Evolutionary conservation across 1,140 invertebrate genomes (phyloP).

Genomic region (Drosophila lacertosa): DNA sequence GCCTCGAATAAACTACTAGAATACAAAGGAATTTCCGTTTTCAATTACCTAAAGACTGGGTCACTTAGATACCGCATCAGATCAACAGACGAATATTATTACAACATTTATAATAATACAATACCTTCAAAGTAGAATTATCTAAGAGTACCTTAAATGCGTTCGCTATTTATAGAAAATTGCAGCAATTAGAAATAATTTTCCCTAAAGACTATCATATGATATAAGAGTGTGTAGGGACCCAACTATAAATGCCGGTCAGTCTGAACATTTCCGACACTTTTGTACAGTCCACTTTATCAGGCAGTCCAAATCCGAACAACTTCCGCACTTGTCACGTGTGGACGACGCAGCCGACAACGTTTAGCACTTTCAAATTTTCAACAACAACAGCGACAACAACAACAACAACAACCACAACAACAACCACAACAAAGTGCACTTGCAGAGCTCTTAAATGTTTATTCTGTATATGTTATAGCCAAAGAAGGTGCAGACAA

Average conservation of each 20-base stretch:
- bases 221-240: neutral
- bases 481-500: conserved; percentile 24
- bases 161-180: neutral
- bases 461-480: conserved; percentile 40
- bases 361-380: conserved; percentile 62
- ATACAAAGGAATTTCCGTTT: no score
- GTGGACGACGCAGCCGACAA: conserved; percentile 19
- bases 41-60: no score
- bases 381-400: conserved; percentile 12
- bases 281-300: conserved; percentile 46
- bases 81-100: no score
- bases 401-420: conserved; percentile 24
- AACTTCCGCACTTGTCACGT: conserved; percentile 59
- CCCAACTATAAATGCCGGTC: neutral
- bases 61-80: no score
- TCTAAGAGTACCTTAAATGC: neutral
- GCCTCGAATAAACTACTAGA: no score
- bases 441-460: conserved; percentile 48
- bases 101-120: neutral
- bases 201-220: no score
- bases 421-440: conserved; percentile 11
- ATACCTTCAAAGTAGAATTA: neutral
- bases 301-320: conserved; percentile 38
- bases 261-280: neutral
- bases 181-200: conserved; percentile 1